These are phyloP conservation scores for Sclerurus mexicanus DNA, from an alignment of 2,113 vertebrate genomes.

Conservation along the genomic window DNA sequence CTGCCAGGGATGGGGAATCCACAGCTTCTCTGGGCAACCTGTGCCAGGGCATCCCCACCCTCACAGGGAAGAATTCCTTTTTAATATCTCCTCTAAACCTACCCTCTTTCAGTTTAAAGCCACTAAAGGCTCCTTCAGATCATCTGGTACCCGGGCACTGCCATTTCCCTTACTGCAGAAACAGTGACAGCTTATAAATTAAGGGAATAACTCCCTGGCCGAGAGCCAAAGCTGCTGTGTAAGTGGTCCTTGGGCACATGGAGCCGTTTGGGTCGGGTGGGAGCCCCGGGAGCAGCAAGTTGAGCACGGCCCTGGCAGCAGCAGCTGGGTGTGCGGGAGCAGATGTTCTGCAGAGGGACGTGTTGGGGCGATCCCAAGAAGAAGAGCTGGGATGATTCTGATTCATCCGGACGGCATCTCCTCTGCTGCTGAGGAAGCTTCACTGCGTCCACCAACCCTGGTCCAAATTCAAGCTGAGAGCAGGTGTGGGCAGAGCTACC, in stretches of 20 bases:
- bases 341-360: constrained; percentile 25
- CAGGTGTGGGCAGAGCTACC: background rate
- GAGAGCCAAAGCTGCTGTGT: background rate
- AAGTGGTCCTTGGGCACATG: background rate
- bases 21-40: background rate
- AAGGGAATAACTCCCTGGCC: background rate
- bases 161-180: background rate
- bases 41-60: background rate
- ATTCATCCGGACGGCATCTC: background rate
- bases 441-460: fast-evolving
- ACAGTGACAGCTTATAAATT: background rate
- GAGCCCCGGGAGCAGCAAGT: background rate
- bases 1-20: background rate
- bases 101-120: background rate
- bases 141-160: fast-evolving
- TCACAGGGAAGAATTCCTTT: background rate
- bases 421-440: background rate
- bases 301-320: background rate
- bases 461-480: background rate
- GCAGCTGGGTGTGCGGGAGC: background rate
- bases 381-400: background rate
- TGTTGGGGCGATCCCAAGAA: background rate
- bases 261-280: fast-evolving
- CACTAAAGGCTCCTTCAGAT: background rate
- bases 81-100: background rate